Conservation (phyloP, 2,888 invertebrate genomes). For the Ennomos quercinarius region DNA sequence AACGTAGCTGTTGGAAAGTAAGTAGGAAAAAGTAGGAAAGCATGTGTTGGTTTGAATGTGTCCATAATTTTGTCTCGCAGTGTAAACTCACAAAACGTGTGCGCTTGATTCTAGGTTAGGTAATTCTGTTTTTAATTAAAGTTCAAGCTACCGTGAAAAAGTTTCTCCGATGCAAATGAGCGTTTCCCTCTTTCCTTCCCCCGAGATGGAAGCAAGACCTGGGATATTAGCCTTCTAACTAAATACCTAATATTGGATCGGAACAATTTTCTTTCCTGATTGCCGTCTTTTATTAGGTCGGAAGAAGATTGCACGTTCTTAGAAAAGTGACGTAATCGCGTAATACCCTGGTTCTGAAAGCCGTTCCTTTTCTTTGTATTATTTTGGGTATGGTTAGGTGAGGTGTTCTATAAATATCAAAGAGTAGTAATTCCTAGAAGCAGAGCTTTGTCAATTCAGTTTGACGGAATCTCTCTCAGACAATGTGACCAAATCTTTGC, state of each 20-base stretch:
- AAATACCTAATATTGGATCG: conserved; percentile 31
- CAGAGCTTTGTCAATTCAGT: no score
- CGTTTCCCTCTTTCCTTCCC: conserved; percentile 38
- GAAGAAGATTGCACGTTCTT: conserved; percentile 26
- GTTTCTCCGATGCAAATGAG: conserved; percentile 69
- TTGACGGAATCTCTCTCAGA: no score
- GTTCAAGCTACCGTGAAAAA: conserved; percentile 77
- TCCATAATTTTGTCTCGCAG: conserved; percentile 32
- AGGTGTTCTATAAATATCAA: no score
- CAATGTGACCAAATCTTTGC: no score
- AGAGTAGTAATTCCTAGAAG: no score
- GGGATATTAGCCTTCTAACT: conserved; percentile 30
- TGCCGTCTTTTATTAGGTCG: conserved; percentile 27
- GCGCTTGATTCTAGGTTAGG: conserved; percentile 55
- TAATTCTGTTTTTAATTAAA: conserved; percentile 79
- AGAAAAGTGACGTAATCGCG: conserved; percentile 16
- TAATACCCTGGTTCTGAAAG: no score
- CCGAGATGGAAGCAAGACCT: conserved; percentile 28
- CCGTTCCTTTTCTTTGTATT: no score
- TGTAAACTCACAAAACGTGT: conserved; percentile 48
- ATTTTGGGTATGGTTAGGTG: no score
- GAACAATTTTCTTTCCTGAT: conserved; percentile 33
- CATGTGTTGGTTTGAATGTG: not conserved
- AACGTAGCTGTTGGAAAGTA: no score
- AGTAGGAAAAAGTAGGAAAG: no score